Percentiles rank a stretch among this genome's conserved stretches.
Conservation (phyloP, 2,888 invertebrate species). For the Cephus spinipes region DNA sequence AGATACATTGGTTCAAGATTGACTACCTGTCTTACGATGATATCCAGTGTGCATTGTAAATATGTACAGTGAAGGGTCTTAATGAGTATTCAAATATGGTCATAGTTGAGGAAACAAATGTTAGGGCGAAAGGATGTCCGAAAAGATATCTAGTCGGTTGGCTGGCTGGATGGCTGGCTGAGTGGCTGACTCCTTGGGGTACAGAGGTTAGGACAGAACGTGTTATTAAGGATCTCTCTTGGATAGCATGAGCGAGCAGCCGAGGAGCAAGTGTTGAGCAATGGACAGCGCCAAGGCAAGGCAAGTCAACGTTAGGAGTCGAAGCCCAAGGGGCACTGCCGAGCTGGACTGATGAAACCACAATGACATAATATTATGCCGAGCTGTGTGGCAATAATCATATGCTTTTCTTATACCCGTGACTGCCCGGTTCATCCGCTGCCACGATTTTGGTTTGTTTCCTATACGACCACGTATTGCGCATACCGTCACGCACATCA, state of each 20-base stretch:
- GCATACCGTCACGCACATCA: neutral
- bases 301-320: conserved; percentile 12
- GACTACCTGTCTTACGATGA: conserved; percentile 42
- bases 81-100: neutral
- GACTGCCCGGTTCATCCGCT: neutral
- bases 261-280: conserved; percentile 31
- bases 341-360: conserved; percentile 44
- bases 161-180: neutral
- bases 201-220: conserved; percentile 51
- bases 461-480: neutral
- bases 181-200: conserved; percentile 35
- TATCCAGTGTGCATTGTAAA: conserved; percentile 17
- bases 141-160: conserved; percentile 1
- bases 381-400: conserved; percentile 44
- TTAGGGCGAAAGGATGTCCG: neutral
- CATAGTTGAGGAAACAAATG: neutral
- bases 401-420: conserved; percentile 28
- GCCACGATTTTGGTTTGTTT: conserved; percentile 1
- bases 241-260: conserved; percentile 23
- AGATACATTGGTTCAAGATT: conserved; percentile 40
- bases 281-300: conserved; percentile 17
- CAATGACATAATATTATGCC: conserved; percentile 56
- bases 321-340: conserved; percentile 18
- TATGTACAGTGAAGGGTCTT: neutral
- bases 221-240: conserved; percentile 51